phyloP scores from a whole-genome alignment of 2,797 vertebrate genomes.

The Propithecus perrieri region DNA sequence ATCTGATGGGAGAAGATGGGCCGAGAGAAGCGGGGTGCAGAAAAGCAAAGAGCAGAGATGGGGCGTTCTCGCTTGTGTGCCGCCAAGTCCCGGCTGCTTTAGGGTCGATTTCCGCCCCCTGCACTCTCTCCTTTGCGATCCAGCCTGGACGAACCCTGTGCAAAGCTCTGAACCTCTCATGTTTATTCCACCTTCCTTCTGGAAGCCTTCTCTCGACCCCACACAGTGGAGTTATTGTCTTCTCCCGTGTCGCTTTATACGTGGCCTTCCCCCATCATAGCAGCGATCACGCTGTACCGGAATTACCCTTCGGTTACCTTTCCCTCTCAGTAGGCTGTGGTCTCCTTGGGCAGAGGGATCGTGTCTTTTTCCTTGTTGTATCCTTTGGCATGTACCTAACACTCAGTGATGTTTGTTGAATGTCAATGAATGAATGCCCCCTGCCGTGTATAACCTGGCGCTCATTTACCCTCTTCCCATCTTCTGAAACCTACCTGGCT shows the following conservation, averaged over 20 bases:
- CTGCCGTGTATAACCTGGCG: rapidly evolving
- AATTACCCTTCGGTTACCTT: not conserved
- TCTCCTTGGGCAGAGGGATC: not conserved
- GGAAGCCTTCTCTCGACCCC: not conserved
- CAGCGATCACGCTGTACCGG: rapidly evolving
- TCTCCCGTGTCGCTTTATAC: not conserved
- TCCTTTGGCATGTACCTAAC: not conserved
- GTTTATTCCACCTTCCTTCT: not conserved
- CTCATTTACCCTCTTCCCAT: not conserved
- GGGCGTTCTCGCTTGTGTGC: rapidly evolving
- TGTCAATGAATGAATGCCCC: not conserved
- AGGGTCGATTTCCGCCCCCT: not conserved
- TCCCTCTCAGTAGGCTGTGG: not conserved
- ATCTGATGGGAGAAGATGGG: not conserved
- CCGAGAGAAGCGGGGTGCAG: not conserved
- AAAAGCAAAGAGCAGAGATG: not conserved
- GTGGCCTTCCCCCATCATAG: not conserved
- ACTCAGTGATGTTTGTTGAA: not conserved
- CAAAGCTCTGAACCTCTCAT: rapidly evolving
- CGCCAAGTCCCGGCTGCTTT: not conserved
- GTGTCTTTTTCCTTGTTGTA: not conserved
- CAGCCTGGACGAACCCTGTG: rapidly evolving
- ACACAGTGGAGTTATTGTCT: not conserved
- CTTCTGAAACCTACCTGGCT: not conserved
- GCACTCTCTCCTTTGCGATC: not conserved